A percentile compares a stretch with the other conserved stretches of the same genome.
Conservation (phyloP, 2,888 invertebrate genomes). For the Incurvaria masculella region DNA sequence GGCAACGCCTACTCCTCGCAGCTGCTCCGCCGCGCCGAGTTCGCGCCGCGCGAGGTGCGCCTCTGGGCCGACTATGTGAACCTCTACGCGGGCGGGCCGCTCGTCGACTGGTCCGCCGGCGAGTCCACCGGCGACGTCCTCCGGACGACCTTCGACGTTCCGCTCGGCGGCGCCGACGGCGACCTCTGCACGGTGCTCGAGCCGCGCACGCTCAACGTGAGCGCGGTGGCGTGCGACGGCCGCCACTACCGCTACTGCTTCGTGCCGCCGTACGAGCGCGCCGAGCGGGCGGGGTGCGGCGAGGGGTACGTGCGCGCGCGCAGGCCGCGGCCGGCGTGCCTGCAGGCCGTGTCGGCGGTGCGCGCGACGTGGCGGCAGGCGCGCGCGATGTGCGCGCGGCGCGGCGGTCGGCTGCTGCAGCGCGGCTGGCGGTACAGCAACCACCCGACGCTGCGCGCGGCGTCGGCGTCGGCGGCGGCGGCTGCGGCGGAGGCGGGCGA, state of each 20-base stretch:
- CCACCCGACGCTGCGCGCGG: conserved; percentile 22
- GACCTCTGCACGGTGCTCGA: conserved; percentile 35
- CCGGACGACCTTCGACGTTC: conserved; percentile 25
- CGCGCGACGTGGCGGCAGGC: conserved; percentile 42
- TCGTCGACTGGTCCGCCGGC: conserved; percentile 37
- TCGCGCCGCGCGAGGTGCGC: conserved; percentile 24
- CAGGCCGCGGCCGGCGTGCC: conserved; percentile 35
- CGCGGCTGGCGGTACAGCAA: conserved; percentile 45
- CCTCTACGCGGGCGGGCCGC: conserved; percentile 40
- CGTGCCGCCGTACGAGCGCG: conserved; percentile 29
- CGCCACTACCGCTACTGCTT: conserved; percentile 40
- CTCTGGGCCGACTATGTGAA: conserved; percentile 46
- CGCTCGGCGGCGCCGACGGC: conserved; percentile 26
- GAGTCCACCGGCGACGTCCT: conserved; percentile 28
- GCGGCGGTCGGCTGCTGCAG: conserved; percentile 31
- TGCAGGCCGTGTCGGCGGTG: conserved; percentile 29
- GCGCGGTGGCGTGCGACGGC: conserved; percentile 33
- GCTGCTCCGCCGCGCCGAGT: conserved; percentile 27
- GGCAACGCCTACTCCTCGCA: conserved; percentile 36
- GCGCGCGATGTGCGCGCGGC: conserved; percentile 28
- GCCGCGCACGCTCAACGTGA: conserved; percentile 26
- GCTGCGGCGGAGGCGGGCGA: neutral
- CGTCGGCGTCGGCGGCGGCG: neutral
- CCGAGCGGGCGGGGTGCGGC: conserved; percentile 28
- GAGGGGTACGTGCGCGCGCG: conserved; percentile 28